Evolutionary conservation across 1,140 invertebrate species (phyloP), one percentile per base, ranked within the genome.

Genomic region (Andricus grossulariae): DNA sequence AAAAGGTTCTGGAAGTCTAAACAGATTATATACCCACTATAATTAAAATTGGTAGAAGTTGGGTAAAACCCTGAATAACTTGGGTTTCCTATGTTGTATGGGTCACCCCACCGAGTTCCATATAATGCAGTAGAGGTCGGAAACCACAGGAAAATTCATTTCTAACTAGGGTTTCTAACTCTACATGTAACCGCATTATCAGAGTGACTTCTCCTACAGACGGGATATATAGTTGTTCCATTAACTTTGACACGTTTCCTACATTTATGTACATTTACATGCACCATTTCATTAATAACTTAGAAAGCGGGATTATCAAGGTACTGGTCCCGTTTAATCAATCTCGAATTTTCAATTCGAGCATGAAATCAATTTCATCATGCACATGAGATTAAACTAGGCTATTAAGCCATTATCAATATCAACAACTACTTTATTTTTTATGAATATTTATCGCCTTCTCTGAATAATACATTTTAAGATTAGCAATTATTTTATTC

Each of bases 81-180:
- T 66, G 60, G 60, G 21, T 39, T 66, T 66, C 21, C n/a, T 66
- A 66, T 66, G 60, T 39, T 66, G n/a, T 66, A 66, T 66, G 60
- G 25, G 60, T 66, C 15, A 66, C 60, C 32, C 16, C 25, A 32
- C 8, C 25, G 2, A 13, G 13, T 66, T 66, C 57, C 32, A 66
- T 66, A 66, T 66, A 66, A 66, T 66, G 11, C 57, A 66, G 57
- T 60, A 25, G 57, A 66, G 39, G 21, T 32, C 21, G 57, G 39
- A 66, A 66, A 66, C 57, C 57, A 16, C 57, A 66, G 57, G 57
- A 66, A 66, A 66, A 66, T 66, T 66, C 57, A 66, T 66, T 66
- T 66, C 39, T 12, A 66, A 66, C 57, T 66, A 66, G 57, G 39
- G 57, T 32, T 32, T 21, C 25, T 13, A 66, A 66, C 57, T 66